Conservation (phyloP, 2,113 vertebrate genomes). For the Trachemys scripta region DNA sequence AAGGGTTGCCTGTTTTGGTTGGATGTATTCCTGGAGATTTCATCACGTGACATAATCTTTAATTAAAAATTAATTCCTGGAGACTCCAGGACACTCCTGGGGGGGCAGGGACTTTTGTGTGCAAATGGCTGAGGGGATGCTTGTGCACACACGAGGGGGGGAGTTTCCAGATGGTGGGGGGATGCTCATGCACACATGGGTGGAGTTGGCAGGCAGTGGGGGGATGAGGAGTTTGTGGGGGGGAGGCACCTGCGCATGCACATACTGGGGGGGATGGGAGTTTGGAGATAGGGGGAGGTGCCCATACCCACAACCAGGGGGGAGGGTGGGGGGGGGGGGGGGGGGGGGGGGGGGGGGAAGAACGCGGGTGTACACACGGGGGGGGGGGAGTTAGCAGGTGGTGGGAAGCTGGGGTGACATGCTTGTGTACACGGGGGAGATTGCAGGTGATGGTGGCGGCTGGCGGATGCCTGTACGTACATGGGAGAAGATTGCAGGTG, state of each 20-base stretch:
- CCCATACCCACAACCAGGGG: no score
- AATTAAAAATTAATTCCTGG: background rate
- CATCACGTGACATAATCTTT: background rate
- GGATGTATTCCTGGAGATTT: background rate
- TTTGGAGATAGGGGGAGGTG: background rate
- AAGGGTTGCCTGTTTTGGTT: background rate
- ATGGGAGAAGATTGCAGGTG: no score
- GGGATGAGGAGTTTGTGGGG: background rate
- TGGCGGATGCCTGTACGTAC: background rate
- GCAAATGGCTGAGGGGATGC: background rate
- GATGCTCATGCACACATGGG: no score
- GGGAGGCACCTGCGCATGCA: no score
- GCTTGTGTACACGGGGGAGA: background rate
- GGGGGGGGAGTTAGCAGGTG: no score
- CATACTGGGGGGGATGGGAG: background rate
- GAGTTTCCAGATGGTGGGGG: background rate
- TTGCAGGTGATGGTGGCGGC: background rate
- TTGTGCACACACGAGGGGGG: no score
- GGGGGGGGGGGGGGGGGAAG: no score
- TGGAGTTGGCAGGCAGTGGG: no score
- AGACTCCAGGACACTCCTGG: no score
- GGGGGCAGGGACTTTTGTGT: no score
- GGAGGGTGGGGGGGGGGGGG: no score
- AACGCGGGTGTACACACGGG: no score
- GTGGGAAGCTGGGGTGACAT: background rate